Evolutionary conservation across 2,797 vertebrate genomes (phyloP).

Genomic region (Anableps anableps): DNA sequence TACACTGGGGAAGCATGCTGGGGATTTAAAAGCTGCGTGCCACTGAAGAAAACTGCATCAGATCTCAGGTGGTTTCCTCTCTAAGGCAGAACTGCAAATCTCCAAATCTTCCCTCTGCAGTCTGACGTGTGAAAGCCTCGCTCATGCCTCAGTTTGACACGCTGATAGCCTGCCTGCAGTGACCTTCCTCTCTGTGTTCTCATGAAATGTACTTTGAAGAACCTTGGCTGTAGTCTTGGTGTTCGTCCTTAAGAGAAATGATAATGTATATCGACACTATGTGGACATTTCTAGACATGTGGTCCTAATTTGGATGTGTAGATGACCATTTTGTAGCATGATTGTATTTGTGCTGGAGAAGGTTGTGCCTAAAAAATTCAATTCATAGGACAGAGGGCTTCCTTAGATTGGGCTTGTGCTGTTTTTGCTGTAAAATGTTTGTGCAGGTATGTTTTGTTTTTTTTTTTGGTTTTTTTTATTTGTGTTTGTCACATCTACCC

Average conservation of each 20-base stretch:
- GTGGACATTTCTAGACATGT: background rate
- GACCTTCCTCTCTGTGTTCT: background rate
- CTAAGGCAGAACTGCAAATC: background rate
- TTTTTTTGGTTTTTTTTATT: background rate
- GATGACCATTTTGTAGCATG: background rate
- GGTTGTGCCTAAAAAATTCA: background rate
- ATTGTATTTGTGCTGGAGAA: background rate
- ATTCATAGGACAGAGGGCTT: background rate
- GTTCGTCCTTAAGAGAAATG: background rate
- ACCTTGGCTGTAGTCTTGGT: background rate
- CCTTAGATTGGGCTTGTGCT: background rate
- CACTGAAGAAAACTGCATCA: background rate
- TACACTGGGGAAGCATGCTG: slow-evolving; percentile 10
- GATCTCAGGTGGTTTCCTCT: background rate
- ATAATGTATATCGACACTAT: background rate
- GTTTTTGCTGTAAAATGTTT: background rate
- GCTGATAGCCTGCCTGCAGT: background rate
- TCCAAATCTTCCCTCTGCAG: background rate
- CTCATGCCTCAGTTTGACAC: background rate
- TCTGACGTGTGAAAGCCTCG: background rate
- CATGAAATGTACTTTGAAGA: too few relatives aligned
- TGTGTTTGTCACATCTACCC: background rate
- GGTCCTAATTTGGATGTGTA: background rate
- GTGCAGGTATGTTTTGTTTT: background rate
- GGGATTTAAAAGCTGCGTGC: slow-evolving; percentile 5